Evolutionary conservation across 2,797 vertebrate genomes (phyloP).

Genomic region (Orestias chungarensis): DNA sequence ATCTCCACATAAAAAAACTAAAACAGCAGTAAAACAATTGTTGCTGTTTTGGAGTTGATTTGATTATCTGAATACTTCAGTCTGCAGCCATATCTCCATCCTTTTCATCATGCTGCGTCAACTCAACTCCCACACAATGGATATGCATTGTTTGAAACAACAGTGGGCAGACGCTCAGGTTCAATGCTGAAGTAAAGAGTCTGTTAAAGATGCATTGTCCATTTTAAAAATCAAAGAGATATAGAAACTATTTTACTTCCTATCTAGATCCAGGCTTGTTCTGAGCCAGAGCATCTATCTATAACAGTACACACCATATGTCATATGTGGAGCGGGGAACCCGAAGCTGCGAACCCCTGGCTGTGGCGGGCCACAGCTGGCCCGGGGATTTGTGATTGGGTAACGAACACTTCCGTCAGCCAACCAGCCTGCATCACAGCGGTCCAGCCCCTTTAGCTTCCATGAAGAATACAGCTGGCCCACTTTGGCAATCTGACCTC

Average conservation of each 20-base stretch:
- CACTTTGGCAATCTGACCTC: slow-evolving; percentile 84
- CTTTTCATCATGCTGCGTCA: slow-evolving; percentile 10
- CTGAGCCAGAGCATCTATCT: slow-evolving; percentile 42
- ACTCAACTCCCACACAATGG: neutral
- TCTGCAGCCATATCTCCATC: slow-evolving; percentile 3
- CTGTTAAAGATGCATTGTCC: slow-evolving; percentile 1
- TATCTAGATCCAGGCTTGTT: slow-evolving; percentile 10
- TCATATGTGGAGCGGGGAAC: slow-evolving; percentile 79
- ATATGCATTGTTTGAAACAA: slow-evolving; percentile 8
- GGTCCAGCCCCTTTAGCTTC: slow-evolving; percentile 86
- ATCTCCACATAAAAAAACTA: slow-evolving; percentile 1
- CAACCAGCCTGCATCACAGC: slow-evolving; percentile 90
- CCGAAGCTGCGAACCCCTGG: slow-evolving; percentile 89
- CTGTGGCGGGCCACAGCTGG: slow-evolving; percentile 83
- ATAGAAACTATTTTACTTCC: slow-evolving; percentile 14
- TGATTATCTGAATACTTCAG: neutral
- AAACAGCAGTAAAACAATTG: slow-evolving; percentile 5
- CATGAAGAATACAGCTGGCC: slow-evolving; percentile 92
- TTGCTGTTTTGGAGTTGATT: slow-evolving; percentile 1
- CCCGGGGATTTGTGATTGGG: slow-evolving; percentile 81
- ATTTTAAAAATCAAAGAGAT: slow-evolving; percentile 19
- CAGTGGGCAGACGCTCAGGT: slow-evolving; percentile 21
- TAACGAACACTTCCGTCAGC: slow-evolving; percentile 90
- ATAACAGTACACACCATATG: slow-evolving; percentile 89
- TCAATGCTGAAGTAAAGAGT: slow-evolving; percentile 20